phyloP scores from a whole-genome alignment of 2,113 vertebrate species.

The Dipodomys spectabilis region DNA sequence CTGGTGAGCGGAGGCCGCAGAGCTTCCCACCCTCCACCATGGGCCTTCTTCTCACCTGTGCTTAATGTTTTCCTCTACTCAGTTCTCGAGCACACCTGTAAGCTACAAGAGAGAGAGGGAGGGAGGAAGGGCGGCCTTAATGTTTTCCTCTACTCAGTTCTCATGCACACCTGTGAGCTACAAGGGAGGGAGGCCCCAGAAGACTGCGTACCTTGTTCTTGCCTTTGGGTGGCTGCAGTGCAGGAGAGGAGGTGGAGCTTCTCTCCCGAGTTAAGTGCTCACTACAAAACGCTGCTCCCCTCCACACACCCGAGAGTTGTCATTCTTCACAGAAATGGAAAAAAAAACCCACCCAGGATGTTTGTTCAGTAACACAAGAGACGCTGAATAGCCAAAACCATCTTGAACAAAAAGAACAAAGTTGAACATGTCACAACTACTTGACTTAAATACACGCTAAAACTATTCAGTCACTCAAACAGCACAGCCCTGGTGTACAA shows the following conservation, averaged over 20 bases:
- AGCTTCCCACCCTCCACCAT: no score
- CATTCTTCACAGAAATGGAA: background rate
- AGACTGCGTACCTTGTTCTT: background rate
- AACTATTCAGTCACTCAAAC: background rate
- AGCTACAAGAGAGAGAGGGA: no score
- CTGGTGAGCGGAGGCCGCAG: fast-evolving
- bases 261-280: background rate
- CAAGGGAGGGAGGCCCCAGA: no score
- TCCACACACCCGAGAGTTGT: background rate
- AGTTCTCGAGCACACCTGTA: no score
- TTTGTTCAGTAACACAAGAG: background rate
- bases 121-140: no score
- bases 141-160: no score
- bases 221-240: background rate
- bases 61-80: no score
- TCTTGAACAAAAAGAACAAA: background rate
- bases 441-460: background rate
- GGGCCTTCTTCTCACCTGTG: no score
- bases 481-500: background rate
- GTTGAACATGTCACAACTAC: background rate
- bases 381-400: background rate
- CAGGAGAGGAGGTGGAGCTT: background rate
- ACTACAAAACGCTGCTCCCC: background rate
- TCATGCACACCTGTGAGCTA: no score
- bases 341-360: background rate